Percentiles rank a stretch among this genome's conserved stretches.
phyloP scores from a whole-genome alignment of 2,113 vertebrate species.

The Proteles cristata region DNA sequence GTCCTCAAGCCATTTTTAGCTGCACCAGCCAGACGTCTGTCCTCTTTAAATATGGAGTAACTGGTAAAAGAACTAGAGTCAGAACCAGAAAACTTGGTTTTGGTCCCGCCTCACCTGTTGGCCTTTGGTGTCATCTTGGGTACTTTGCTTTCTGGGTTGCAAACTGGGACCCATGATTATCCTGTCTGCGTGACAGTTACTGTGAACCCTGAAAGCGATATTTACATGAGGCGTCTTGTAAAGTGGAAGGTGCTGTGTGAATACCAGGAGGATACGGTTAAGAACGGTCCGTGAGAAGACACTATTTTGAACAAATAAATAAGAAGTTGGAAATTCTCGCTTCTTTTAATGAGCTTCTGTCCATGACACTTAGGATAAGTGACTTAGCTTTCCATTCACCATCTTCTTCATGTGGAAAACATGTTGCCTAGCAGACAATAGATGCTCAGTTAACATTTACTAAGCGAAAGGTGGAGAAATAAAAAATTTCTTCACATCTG shows the following conservation, averaged over 20 bases:
- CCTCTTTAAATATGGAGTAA: slow-evolving; percentile 7
- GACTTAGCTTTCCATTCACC: background rate
- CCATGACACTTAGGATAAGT: background rate
- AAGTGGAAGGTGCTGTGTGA: background rate
- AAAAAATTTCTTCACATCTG: background rate
- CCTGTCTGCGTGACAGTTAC: background rate
- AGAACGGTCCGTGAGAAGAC: background rate
- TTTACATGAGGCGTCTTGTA: background rate
- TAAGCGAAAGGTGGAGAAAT: background rate
- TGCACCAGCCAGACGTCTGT: background rate
- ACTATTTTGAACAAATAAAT: slow-evolving; percentile 17
- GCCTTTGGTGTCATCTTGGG: background rate
- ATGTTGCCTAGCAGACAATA: background rate
- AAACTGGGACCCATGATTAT: background rate
- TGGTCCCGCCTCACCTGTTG: background rate
- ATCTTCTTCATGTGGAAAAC: background rate
- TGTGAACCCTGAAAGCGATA: background rate
- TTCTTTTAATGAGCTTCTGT: background rate
- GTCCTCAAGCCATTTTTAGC: slow-evolving; percentile 27
- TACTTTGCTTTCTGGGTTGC: background rate
- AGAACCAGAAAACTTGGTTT: background rate
- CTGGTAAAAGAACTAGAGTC: background rate
- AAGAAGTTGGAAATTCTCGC: background rate
- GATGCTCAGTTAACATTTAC: background rate
- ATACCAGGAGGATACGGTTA: background rate